Conservation (phyloP, 2,113 vertebrate genomes). For the Xenopus tropicalis region DNA sequence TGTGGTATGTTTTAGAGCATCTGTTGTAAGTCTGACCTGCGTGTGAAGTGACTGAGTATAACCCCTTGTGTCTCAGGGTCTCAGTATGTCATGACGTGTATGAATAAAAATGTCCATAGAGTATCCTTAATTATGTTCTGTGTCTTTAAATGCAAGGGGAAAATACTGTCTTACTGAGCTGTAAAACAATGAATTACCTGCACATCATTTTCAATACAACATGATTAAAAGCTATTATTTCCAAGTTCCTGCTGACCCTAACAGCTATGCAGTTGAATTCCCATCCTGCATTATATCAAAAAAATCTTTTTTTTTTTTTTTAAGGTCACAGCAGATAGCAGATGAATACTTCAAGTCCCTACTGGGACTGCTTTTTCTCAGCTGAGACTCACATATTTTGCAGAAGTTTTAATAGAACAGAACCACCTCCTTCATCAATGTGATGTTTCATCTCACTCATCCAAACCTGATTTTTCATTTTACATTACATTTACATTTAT, state of each 20-base stretch:
- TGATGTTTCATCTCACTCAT: too few relatives aligned
- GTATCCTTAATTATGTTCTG: slow-evolving; percentile 4
- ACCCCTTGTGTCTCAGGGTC: too few relatives aligned
- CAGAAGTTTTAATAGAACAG: neutral
- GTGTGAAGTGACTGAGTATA: too few relatives aligned
- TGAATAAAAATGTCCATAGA: too few relatives aligned
- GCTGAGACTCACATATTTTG: neutral
- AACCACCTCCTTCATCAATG: too few relatives aligned
- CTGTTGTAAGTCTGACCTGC: too few relatives aligned
- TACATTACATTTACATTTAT: too few relatives aligned
- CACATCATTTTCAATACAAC: slow-evolving; percentile 7
- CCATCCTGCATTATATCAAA: slow-evolving; percentile 31
- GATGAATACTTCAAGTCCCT: neutral
- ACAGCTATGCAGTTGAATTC: neutral
- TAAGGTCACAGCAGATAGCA: slow-evolving; percentile 16
- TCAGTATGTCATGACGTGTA: too few relatives aligned
- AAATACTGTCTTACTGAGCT: too few relatives aligned
- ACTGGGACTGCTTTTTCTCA: slow-evolving; percentile 20
- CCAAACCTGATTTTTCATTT: too few relatives aligned
- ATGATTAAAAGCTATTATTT: slow-evolving; percentile 33
- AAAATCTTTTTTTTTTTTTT: slow-evolving; percentile 5
- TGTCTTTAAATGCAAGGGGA: neutral
- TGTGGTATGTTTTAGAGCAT: too few relatives aligned
- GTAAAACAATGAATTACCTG: neutral
- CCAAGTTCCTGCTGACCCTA: slow-evolving; percentile 25